Base-by-base conservation (phyloP, 37 sponge, comb jelly and placozoan species). In the Tethya wilhelma region DNA sequence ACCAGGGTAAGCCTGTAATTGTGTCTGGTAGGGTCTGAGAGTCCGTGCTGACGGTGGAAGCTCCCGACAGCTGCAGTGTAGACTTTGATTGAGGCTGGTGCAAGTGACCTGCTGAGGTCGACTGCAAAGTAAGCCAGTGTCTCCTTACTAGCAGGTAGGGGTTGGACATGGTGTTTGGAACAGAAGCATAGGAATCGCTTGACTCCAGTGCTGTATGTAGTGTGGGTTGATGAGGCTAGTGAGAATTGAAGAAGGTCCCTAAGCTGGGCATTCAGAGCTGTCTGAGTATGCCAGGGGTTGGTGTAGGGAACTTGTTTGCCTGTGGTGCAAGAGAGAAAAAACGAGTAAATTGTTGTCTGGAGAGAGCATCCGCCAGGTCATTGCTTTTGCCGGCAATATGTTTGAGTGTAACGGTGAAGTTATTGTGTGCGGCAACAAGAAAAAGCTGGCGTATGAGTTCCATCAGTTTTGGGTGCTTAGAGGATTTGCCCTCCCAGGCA, bases 341-440 rank as follows among this genome's bases (percentile, higher is more conserved):
- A 28, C 38, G 32, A 17, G 25, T 28, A 9, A 74, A 25, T 38
- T 85, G 69, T 28, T 67, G 26, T 25, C 86, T 26, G 23, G 86
- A 85, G 34, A 84, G 56, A 29, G 77, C 68, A 60, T 85, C 86
- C 41, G 86, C 86, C 28, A 85, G 41, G 14, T 17, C 17, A 62
- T 85, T 85, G 37, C 17, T 19, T 19, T 22, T 56, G 44, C 70
- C 78, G 30, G 86, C 58, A 4, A 85, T 56, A 36, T 77, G 75
- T 39, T 26, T 41, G 37, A 74, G 30, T 29, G 38, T 36, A 7
- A 82, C 40, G 32, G 44, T 40, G 33, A 79, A 67, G 79, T 79
- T 79, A 30, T 67, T 29, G 17, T 43, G 20, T n/a, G 79, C 57
- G 22, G 79, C 68, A 8, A 33, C 36, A 34, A 82, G 44, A 72